Base-by-base conservation (phyloP, 37 sponge, comb jelly and placozoan genomes). In the Ephydatia muelleri region DNA sequence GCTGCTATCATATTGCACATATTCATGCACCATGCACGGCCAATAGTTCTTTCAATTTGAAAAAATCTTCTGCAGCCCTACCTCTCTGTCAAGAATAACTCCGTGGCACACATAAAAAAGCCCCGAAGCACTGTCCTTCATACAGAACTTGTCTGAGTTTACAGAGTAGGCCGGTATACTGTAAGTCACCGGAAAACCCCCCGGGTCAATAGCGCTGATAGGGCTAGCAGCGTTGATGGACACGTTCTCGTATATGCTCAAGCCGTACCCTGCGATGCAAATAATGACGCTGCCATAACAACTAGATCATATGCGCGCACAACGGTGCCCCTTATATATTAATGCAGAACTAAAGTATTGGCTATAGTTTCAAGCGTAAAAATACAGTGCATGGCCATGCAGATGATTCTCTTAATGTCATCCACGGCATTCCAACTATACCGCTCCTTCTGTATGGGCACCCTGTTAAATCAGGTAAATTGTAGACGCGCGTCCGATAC, bases 41-140 rank as follows among this genome's bases (percentile, higher is more conserved):
- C n/a, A n/a, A n/a, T n/a, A n/a, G n/a, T n/a, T n/a, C n/a, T n/a
- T n/a, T n/a, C n/a, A 19, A 21, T n/a, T n/a, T n/a, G n/a, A n/a
- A n/a, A n/a, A n/a, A n/a, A n/a, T n/a, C n/a, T 67, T 6, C 27
- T 14, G 12, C 13, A 77, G n/a, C n/a, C 78, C 25, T 31, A 89
- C 89, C 69, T 89, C 89, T 89, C 89, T 83, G 84, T 89, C 89
- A 49, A 89, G 68, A 0, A 9, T 12, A 4, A 36, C 34, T 49
- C 31, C 65, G 13, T 33, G n/a, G 34, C 65, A 37, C 47, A 68
- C 29, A 29, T 68, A 82, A 35, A 89, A 35, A 25, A 64, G 22
- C 73, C 80, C 89, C n/a, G 66, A 40, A 38, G 35, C 2, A n/a
- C 11, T 38, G 16, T 26, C 70, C 16, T 84, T 70, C 23, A 89